Evolutionary conservation across 64 coral and sea anemone species (phyloP).

Genomic region (Montipora capricornis): DNA sequence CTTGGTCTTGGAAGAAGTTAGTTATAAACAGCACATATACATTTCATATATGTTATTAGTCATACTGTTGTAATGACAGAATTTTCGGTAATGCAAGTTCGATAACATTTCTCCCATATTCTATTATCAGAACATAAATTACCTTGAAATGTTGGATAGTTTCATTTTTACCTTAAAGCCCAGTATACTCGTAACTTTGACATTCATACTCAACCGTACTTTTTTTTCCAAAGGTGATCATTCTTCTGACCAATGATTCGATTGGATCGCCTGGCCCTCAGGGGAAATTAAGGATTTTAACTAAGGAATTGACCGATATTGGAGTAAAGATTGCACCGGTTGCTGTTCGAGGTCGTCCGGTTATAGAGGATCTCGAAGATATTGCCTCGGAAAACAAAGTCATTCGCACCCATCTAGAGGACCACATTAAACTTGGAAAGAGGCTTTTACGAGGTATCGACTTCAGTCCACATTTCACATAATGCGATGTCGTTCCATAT

Average conservation of each 20-base stretch:
- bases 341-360: slow-evolving; percentile 15
- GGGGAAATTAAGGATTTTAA: neutral
- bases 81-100: no score
- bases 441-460: slow-evolving; percentile 7
- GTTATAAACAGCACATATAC: no score
- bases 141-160: no score
- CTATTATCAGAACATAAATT: no score
- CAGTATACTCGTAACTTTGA: neutral
- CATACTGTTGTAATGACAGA: no score
- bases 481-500: no score
- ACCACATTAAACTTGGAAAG: slow-evolving; percentile 32
- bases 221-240: neutral
- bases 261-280: slow-evolving; percentile 41
- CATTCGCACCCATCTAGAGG: slow-evolving; percentile 1
- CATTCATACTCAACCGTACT: no score
- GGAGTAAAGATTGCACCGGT: slow-evolving; percentile 7
- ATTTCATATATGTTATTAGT: no score
- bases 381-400: slow-evolving; percentile 26
- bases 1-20: no score
- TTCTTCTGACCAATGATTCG: slow-evolving; percentile 20
- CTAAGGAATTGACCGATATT: slow-evolving; percentile 10
- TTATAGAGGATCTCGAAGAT: neutral
- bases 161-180: neutral
- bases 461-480: neutral
- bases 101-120: neutral